These are phyloP conservation scores for Streptopelia turtur DNA, from an alignment of 2,797 vertebrate genomes.

Conservation along the genomic window DNA sequence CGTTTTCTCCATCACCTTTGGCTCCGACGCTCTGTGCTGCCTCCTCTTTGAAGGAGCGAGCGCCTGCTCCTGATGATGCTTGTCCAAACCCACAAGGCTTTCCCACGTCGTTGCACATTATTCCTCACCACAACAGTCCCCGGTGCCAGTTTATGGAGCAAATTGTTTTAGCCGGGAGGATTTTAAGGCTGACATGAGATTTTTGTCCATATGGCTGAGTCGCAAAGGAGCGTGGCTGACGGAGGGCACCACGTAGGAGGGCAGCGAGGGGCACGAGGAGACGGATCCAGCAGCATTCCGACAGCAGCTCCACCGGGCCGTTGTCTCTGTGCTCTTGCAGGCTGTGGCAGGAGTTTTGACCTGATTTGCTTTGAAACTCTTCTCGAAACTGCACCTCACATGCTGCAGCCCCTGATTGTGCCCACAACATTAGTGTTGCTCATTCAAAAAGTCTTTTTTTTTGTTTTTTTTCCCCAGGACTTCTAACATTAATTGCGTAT, in stretches of 20 bases:
- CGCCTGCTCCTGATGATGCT: background rate
- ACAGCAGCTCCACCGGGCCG: background rate
- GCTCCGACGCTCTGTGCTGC: rapidly evolving
- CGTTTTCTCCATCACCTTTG: background rate
- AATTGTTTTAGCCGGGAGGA: background rate
- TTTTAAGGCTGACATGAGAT: background rate
- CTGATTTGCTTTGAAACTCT: background rate
- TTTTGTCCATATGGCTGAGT: rapidly evolving
- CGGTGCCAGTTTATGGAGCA: rapidly evolving
- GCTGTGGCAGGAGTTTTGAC: background rate
- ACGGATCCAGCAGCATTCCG: rapidly evolving
- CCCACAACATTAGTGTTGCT: background rate
- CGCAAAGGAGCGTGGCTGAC: rapidly evolving
- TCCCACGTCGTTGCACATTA: rapidly evolving
- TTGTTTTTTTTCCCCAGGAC: background rate
- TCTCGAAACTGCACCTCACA: background rate
- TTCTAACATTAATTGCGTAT: background rate
- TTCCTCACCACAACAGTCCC: background rate
- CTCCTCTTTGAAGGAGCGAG: background rate
- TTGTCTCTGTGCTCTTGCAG: background rate
- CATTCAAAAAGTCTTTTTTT: background rate
- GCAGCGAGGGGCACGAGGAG: background rate
- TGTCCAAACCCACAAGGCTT: rapidly evolving
- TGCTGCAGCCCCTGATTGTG: background rate
- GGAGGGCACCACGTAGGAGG: background rate